Evolutionary conservation across 2,888 invertebrate genomes (phyloP).

Genomic region (Eupithecia insigniata): DNA sequence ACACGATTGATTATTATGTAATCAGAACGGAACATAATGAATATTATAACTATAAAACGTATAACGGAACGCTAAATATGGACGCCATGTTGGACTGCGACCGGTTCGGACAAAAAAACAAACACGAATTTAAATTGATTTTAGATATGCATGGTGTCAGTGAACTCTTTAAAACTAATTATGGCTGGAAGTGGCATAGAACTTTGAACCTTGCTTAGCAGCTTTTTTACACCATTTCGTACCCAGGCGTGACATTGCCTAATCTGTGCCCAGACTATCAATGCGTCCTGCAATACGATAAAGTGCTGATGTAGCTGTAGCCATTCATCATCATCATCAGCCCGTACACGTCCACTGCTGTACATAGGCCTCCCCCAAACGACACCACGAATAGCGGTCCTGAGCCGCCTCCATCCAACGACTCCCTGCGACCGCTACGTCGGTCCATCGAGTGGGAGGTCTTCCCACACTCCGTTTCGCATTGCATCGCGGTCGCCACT

Average conservation of each 20-base stretch:
- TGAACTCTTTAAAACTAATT: slow-evolving; percentile 3
- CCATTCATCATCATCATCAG: too few relatives aligned
- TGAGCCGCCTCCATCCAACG: too few relatives aligned
- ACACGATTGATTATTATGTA: background rate
- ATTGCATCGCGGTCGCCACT: too few relatives aligned
- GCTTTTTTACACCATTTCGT: background rate
- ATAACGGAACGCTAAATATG: slow-evolving; percentile 11
- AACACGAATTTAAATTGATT: slow-evolving; percentile 2
- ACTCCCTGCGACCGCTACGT: too few relatives aligned
- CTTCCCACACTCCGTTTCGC: too few relatives aligned
- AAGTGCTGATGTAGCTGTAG: background rate
- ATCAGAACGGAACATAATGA: background rate
- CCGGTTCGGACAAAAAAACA: slow-evolving; percentile 14
- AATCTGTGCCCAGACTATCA: too few relatives aligned
- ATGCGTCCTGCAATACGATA: background rate
- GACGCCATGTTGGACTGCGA: background rate
- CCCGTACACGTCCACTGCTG: too few relatives aligned
- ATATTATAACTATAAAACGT: background rate
- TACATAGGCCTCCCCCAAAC: too few relatives aligned
- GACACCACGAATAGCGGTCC: too few relatives aligned
- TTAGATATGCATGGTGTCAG: slow-evolving; percentile 5
- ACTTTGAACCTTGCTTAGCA: background rate
- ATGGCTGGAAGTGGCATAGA: background rate
- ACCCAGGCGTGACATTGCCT: background rate
- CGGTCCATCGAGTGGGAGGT: too few relatives aligned